phyloP scores from a whole-genome alignment of 2,797 vertebrate species.

The Neosilurus mollespiculum region DNA sequence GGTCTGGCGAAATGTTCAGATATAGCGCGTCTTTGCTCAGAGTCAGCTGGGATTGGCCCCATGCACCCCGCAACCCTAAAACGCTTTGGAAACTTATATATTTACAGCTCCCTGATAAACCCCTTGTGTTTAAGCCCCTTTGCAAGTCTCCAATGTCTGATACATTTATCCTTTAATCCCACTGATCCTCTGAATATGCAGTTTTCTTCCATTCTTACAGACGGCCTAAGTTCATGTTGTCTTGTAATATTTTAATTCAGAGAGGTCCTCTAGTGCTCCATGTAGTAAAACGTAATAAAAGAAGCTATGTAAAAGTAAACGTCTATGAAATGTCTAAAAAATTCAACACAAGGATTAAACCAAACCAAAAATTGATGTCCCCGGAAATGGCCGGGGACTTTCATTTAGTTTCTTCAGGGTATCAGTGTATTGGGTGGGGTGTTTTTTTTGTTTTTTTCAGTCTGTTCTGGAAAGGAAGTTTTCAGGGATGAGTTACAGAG shows the following conservation, averaged over 20 bases:
- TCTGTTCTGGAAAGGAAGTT: not conserved
- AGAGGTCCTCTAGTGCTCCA: not conserved
- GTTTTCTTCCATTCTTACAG: not conserved
- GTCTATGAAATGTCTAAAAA: not conserved
- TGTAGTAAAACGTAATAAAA: not conserved
- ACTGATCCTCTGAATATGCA: conserved; percentile 9
- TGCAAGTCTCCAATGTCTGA: conserved; percentile 1
- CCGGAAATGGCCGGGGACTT: not conserved
- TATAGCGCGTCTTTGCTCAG: too few relatives aligned
- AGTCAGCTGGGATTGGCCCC: too few relatives aligned
- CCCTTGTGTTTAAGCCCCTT: not conserved
- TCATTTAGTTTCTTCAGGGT: not conserved
- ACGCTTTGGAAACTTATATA: not conserved
- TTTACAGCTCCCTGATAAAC: not conserved
- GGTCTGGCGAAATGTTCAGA: too few relatives aligned
- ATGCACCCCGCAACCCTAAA: too few relatives aligned
- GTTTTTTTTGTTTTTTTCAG: not conserved
- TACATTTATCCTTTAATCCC: conserved; percentile 5
- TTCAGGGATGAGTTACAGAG: not conserved
- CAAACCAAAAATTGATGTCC: not conserved
- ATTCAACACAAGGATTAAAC: not conserved
- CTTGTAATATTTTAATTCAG: not conserved
- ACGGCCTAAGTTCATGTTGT: not conserved
- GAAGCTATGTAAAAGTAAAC: not conserved
- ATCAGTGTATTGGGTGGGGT: not conserved